A percentile compares a stretch with the other conserved stretches of the same genome.
Conservation (phyloP, 2,113 vertebrate species). For the Cavia aperea region DNA sequence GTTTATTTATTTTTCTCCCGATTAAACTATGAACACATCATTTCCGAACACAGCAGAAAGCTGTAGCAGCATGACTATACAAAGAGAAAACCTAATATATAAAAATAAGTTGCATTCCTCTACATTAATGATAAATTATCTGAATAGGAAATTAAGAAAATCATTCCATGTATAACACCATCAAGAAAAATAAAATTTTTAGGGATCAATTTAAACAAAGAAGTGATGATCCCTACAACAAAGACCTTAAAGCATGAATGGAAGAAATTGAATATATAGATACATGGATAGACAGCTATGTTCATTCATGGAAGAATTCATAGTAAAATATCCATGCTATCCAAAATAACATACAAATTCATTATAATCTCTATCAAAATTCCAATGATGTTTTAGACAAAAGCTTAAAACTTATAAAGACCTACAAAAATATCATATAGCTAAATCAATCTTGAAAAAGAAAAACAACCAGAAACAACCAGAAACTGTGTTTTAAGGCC, state of each 20-base stretch:
- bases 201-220: background rate
- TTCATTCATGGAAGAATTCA: background rate
- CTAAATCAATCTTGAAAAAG: background rate
- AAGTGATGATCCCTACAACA: background rate
- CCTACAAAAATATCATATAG: background rate
- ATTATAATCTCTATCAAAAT: background rate
- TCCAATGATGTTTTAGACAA: background rate
- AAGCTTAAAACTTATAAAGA: background rate
- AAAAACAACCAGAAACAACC: background rate
- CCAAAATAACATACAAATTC: background rate
- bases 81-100: background rate
- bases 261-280: background rate
- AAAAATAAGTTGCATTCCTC: background rate
- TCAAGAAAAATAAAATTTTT: background rate
- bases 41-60: background rate
- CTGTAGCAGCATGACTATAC: background rate
- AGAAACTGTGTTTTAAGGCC: background rate
- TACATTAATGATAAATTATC: background rate
- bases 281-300: background rate
- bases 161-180: background rate
- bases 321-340: background rate
- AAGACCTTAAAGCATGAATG: background rate
- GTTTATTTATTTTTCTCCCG: background rate
- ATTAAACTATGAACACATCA: background rate
- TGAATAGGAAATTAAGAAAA: constrained; percentile 1